Evolutionary conservation across 2,113 vertebrate species (phyloP).

Genomic region (Chloebia gouldiae): DNA sequence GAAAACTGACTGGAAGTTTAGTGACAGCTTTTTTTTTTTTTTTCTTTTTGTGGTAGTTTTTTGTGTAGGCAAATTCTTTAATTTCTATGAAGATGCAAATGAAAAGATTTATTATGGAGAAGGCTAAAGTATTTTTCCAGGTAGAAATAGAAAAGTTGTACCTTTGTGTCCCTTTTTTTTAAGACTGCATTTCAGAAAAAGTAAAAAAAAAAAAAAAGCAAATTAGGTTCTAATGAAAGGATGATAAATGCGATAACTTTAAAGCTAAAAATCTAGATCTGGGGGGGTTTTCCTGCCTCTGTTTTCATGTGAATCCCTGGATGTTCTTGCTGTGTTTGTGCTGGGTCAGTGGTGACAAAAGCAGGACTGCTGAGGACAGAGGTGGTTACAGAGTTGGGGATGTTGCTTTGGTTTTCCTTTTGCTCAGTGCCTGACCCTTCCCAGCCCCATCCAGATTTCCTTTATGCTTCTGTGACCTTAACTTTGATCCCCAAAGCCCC

Average conservation of each 20-base stretch:
- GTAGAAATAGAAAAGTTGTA: not conserved
- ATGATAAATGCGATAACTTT: not conserved
- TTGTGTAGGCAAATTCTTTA: not conserved
- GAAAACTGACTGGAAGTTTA: not conserved
- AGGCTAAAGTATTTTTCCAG: not conserved
- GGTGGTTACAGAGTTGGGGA: not conserved
- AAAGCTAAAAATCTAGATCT: not conserved
- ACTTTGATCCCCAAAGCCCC: not conserved
- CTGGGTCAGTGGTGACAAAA: no score
- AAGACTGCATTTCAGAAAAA: not conserved
- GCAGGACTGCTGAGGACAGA: not conserved
- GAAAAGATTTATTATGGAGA: not conserved
- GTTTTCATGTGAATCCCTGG: not conserved
- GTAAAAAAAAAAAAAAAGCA: no score
- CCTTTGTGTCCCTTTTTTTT: not conserved
- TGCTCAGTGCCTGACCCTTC: not conserved
- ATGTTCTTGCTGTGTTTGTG: not conserved
- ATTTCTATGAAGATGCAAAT: not conserved
- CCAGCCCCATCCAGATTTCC: not conserved
- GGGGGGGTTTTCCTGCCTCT: fast-evolving
- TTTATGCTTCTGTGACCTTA: not conserved
- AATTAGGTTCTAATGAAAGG: not conserved
- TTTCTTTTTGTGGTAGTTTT: not conserved
- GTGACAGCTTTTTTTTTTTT: not conserved
- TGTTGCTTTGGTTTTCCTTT: not conserved